A percentile compares a stretch with the other conserved stretches of the same genome.
Evolutionary conservation across 2,888 invertebrate species (phyloP).

Genomic region (Frankliniella intonsa): DNA sequence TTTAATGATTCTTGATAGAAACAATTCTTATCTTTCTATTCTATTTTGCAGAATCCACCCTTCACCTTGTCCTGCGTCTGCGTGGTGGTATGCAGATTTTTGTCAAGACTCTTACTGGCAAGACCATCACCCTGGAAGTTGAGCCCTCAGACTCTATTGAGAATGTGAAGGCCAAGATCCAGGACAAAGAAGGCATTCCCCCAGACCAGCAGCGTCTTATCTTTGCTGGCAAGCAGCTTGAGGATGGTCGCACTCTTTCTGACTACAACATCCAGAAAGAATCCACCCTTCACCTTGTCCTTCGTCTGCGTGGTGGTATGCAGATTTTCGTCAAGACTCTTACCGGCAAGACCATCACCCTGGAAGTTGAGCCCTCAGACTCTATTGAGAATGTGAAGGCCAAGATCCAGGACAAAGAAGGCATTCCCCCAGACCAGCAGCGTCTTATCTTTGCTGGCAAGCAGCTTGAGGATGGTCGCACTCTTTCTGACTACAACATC

Average conservation of each 20-base stretch:
- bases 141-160: conserved; percentile 59
- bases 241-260: conserved; percentile 57
- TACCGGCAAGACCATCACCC: conserved; percentile 50
- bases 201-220: conserved; percentile 58
- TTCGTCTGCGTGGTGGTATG: conserved; percentile 51
- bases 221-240: conserved; percentile 59
- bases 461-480: conserved; percentile 56
- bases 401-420: conserved; percentile 56
- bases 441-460: conserved; percentile 53
- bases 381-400: conserved; percentile 62
- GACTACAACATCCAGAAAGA: conserved; percentile 63
- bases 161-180: conserved; percentile 56
- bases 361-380: conserved; percentile 54
- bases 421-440: conserved; percentile 49
- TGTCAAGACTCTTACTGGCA: conserved; percentile 51
- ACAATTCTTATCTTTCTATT: no score
- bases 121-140: conserved; percentile 50
- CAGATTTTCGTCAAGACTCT: conserved; percentile 53
- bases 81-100: conserved; percentile 61
- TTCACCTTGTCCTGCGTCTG: conserved; percentile 54
- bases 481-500: conserved; percentile 37
- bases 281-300: conserved; percentile 54
- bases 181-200: conserved; percentile 58
- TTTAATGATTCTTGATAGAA: no score
- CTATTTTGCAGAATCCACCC: conserved; percentile 55